Base-by-base conservation (phyloP, 2,797 vertebrate species). In the Halcyon smyrnensis region DNA sequence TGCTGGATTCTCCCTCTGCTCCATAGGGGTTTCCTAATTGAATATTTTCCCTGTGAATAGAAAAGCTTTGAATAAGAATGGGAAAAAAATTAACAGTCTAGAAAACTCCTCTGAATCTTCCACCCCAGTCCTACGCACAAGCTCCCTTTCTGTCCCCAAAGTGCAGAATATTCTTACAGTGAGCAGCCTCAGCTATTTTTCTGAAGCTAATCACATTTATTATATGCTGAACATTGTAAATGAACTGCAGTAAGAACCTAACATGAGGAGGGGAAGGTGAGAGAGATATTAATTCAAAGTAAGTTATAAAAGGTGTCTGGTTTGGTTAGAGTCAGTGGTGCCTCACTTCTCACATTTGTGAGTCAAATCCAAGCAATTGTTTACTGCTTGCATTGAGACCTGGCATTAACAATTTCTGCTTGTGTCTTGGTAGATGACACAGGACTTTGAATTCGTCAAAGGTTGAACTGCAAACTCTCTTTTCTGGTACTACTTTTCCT, bases 1-100 rank as follows among this genome's bases (percentile, higher is more conserved):
- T 87, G 83, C 91, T 95, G 81, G 57, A 46, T 64, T 78, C 48
- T 45, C 65, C 43, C 59, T 75, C 63, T 89, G 46, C 64, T 79
- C 85, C 30, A 18, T 41, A 67, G 78, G 39, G 32, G 62, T 89
- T 94, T 93, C 62, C 63, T 93, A 89, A 92, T 67, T 90, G 79
- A 94, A 56, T 80, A 92, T 88, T 89, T 89, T 67, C 60, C 63
- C 64, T 48, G n/a, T 71, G 77, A 83, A 36, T 32, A 94, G 69
- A 94, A 84, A 94, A 82, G 50, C 63, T 83, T 93, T 93, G 46
- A 73, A 70, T 91, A 80, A 89, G 53, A 79, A 69, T 7, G 63
- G 30, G 36, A 27, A 82, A 87, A 68, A 46, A 84, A 46, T 5
- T 46, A 56, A 27, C 13, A 20, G 37, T 65, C 78, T 56, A 57